These are phyloP conservation scores for Dendronephthya gigantea DNA, from an alignment of 64 coral and sea anemone genomes.

Conservation along the genomic window DNA sequence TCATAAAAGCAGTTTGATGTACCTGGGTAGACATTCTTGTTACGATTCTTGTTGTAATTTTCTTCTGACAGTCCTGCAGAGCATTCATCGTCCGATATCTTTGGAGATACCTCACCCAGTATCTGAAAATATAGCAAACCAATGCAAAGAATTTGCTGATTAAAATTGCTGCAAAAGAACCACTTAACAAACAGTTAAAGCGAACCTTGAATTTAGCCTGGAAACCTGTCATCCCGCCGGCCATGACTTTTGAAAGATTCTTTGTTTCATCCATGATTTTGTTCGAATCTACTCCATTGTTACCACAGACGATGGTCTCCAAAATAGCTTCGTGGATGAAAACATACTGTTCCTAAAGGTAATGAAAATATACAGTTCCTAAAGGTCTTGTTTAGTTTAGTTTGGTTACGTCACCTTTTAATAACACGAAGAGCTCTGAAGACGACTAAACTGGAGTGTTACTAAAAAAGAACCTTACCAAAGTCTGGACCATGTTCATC, in stretches of 20 bases:
- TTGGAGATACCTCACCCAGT: neutral
- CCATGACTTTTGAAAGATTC: neutral
- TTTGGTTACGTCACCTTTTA: no score
- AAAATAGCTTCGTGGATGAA: neutral
- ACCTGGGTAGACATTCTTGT: neutral
- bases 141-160: no score
- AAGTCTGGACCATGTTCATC: neutral
- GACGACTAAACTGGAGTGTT: no score
- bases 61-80: neutral
- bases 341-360: neutral
- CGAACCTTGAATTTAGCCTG: conserved; percentile 1
- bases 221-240: neutral
- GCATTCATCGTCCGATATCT: neutral
- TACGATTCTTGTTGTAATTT: neutral
- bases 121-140: neutral
- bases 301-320: neutral
- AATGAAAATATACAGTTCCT: no score
- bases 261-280: neutral
- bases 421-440: no score
- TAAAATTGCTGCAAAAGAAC: no score
- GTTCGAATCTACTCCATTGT: neutral
- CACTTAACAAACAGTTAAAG: neutral
- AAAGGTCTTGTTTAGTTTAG: neutral
- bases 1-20: no score
- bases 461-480: neutral